Base-by-base conservation (phyloP, 2,888 invertebrate species). In the Cataglyphis altisquamis region DNA sequence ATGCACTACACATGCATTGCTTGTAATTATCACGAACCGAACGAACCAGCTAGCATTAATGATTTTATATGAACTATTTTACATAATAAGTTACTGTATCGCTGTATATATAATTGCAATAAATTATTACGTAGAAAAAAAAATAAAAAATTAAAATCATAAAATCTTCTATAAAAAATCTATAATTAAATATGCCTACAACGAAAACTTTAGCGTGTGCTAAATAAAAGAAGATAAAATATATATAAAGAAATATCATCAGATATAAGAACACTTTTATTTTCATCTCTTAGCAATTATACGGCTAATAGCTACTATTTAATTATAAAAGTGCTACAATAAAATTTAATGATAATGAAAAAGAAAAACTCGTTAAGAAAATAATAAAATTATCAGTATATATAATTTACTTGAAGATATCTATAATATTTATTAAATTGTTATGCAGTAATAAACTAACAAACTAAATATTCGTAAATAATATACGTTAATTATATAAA, bases 21-120 rank as follows among this genome's bases (percentile, higher is more conserved):
- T 21, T 70, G 78, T 80, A 80, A 80, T 80, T 80, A 62, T 70
- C 48, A 68, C 78, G 45, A 52, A 52, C 36, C 48, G 62, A 78
- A 80, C 70, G 60, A 80, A 60, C 36, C 60, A 60, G 48, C 70
- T 25, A 29, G 77, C 41, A 25, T 25, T 29, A 36, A 45, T 36
- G 45, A 60, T 36, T 80, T 68, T 70, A 55, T 48, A 70, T 36
- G 25, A 80, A 80, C 36, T 60, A 36, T 62, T 80, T 80, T 80
- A 68, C 45, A 68, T 57, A 67, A 78, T 68, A 60, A 60, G 60
- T 80, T 68, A 62, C 57, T 36, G 12, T 70, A 70, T 32, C 60
- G 78, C 48, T 21, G 21, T 21, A 8, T 70, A 2, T 18, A 62
- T 66, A 77, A 67, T 77, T 29, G 55, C 48, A 25, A 29, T 41